These are phyloP conservation scores for Pogonocichla stellata DNA, from an alignment of 2,113 vertebrate genomes.

Conservation along the genomic window DNA sequence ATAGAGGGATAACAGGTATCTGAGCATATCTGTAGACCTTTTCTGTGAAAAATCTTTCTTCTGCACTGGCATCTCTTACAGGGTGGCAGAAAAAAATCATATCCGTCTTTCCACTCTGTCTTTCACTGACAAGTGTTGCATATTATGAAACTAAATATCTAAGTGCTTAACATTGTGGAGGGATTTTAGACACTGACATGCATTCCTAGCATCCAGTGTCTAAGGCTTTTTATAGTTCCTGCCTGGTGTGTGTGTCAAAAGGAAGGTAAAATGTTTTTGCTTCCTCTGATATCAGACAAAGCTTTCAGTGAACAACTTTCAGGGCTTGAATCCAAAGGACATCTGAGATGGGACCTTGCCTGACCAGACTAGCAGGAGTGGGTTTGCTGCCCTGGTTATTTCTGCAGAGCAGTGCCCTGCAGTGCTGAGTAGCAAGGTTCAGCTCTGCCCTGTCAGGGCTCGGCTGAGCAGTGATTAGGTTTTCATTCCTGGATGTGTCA, in stretches of 20 bases:
- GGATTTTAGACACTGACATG: background rate
- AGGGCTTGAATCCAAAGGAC: background rate
- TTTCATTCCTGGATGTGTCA: background rate
- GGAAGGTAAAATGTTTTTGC: background rate
- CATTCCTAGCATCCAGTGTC: background rate
- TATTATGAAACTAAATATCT: background rate
- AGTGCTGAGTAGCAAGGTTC: background rate
- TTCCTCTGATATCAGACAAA: background rate
- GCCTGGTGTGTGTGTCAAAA: background rate
- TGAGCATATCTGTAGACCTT: background rate
- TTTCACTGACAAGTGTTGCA: background rate
- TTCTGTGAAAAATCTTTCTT: background rate
- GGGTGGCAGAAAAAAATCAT: accelerated
- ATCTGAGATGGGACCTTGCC: background rate
- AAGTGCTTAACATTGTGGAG: background rate
- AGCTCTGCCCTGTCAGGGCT: background rate
- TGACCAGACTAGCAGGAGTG: background rate
- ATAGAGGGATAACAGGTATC: background rate
- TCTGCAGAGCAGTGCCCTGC: background rate
- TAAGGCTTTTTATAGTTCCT: background rate
- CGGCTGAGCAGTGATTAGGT: background rate
- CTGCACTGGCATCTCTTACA: background rate
- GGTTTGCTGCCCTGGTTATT: background rate
- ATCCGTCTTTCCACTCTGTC: background rate
- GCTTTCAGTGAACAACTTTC: background rate